A percentile compares a stretch with the other conserved stretches of the same genome.
These are phyloP conservation scores for Spongia lamella DNA, from an alignment of 37 sponge, comb jelly and placozoan genomes.

Conservation along the genomic window DNA sequence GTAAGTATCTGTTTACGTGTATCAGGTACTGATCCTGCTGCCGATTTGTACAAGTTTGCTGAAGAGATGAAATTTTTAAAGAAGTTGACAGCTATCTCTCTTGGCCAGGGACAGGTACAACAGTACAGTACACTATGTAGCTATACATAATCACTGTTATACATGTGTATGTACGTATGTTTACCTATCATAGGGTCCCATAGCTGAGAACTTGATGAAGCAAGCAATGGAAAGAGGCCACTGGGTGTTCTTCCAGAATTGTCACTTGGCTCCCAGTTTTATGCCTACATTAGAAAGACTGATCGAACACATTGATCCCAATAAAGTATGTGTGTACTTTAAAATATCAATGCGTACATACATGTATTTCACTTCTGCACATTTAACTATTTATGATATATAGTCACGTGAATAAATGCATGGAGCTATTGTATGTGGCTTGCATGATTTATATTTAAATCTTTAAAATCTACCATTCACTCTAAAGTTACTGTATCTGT, in stretches of 20 bases:
- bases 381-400: too few species aligned
- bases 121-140: neutral
- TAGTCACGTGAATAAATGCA: too few species aligned
- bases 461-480: too few species aligned
- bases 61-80: slow-evolving; percentile 12
- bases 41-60: slow-evolving; percentile 42
- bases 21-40: slow-evolving; percentile 54
- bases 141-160: neutral
- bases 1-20: neutral
- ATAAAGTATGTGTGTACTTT: slow-evolving; percentile 53
- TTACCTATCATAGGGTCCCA: slow-evolving; percentile 61
- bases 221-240: slow-evolving; percentile 36
- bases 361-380: too few species aligned
- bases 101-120: slow-evolving; percentile 54
- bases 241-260: slow-evolving; percentile 76
- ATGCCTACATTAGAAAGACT: slow-evolving; percentile 41
- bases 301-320: slow-evolving; percentile 88
- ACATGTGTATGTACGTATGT: neutral
- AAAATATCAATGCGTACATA: neutral
- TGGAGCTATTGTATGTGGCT: too few species aligned
- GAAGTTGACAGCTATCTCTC: slow-evolving; percentile 38
- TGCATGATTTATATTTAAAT: too few species aligned
- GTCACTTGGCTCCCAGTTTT: slow-evolving; percentile 61
- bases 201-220: slow-evolving; percentile 28
- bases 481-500: neutral